Evolutionary conservation across 2,888 invertebrate species (phyloP).

Genomic region (Parnassius glacialis): DNA sequence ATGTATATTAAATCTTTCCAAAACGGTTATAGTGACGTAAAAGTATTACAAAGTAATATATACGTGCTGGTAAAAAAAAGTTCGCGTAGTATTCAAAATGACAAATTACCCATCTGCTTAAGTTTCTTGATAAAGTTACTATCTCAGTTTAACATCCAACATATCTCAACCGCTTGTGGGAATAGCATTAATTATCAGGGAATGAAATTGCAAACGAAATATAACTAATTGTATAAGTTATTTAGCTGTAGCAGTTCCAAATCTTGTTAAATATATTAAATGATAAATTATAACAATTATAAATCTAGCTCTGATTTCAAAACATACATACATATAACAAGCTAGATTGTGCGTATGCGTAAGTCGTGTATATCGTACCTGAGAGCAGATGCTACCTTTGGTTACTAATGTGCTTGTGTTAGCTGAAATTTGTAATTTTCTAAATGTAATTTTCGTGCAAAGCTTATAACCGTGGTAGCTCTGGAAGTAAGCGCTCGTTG

Average conservation of each 20-base stretch:
- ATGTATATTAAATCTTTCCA: neutral
- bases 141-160: constrained; percentile 18
- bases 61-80: constrained; percentile 2
- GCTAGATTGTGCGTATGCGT: too few species aligned
- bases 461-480: too few species aligned
- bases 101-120: constrained; percentile 15
- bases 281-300: too few species aligned
- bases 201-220: constrained; percentile 5
- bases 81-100: constrained; percentile 17
- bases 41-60: neutral
- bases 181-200: constrained; percentile 5
- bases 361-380: too few species aligned
- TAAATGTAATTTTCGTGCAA: too few species aligned
- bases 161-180: constrained; percentile 16
- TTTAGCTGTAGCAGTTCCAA: neutral
- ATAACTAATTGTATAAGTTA: constrained; percentile 11
- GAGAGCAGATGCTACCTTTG: too few species aligned
- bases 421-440: too few species aligned
- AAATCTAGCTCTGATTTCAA: too few species aligned
- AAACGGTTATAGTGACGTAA: neutral
- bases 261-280: too few species aligned
- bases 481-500: too few species aligned
- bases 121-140: constrained; percentile 18
- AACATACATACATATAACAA: too few species aligned
- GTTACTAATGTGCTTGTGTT: too few species aligned